Evolutionary conservation across 2,888 invertebrate species (phyloP).

Genomic region (Folsomia candida): DNA sequence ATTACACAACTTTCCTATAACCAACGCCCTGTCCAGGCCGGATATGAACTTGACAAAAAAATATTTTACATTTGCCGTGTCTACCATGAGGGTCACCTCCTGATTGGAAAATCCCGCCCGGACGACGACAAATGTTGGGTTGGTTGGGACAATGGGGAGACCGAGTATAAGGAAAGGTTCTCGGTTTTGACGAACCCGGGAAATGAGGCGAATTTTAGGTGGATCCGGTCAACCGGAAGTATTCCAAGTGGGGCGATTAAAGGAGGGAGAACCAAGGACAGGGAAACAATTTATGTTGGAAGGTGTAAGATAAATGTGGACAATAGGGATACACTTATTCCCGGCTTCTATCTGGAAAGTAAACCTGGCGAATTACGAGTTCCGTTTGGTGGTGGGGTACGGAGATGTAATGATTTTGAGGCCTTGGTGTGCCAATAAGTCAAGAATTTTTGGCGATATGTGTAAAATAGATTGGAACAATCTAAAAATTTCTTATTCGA

Average conservation of each 20-base stretch:
- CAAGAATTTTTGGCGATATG: no score
- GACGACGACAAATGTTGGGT: constrained; percentile 10
- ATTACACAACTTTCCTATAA: neutral
- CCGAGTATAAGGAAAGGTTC: constrained; percentile 4
- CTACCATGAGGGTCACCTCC: constrained; percentile 16
- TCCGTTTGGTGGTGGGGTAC: neutral
- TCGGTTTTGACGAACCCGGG: constrained; percentile 22
- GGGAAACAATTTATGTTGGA: constrained; percentile 3
- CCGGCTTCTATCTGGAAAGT: neutral
- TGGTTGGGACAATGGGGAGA: constrained; percentile 11
- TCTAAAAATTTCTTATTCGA: no score
- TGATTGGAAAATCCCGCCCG: constrained; percentile 20
- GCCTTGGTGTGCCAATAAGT: neutral
- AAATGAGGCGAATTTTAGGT: neutral
- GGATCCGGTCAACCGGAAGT: neutral
- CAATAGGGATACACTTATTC: neutral
- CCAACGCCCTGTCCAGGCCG: constrained; percentile 4
- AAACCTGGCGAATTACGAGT: neutral
- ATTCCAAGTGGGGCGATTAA: neutral
- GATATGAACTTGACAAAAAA: constrained; percentile 1
- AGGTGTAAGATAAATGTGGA: neutral
- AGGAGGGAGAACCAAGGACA: neutral
- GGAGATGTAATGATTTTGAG: neutral
- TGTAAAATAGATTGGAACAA: no score
- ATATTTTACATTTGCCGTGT: constrained; percentile 15